Percentiles rank a stretch among this genome's conserved stretches.
Evolutionary conservation across 2,797 vertebrate species (phyloP).

Genomic region (Chelon labrosus): DNA sequence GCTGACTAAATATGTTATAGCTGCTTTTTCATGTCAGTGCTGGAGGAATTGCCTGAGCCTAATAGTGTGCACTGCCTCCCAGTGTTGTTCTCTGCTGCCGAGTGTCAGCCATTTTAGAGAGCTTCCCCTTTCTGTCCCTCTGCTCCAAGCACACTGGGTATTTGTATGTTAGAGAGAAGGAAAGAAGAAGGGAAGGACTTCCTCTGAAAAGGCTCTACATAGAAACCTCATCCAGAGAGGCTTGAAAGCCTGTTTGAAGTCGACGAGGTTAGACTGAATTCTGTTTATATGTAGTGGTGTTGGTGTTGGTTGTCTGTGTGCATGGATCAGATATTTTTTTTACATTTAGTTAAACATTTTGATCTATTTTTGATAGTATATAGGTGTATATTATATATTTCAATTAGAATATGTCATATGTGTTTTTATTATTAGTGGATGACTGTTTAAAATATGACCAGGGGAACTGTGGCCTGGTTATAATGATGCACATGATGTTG

Average conservation of each 20-base stretch:
- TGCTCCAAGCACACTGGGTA: constrained; percentile 72
- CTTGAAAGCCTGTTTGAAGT: constrained; percentile 58
- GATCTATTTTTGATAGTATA: constrained; percentile 7
- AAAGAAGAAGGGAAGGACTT: constrained; percentile 71
- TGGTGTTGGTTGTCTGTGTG: constrained; percentile 42
- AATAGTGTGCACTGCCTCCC: constrained; percentile 65
- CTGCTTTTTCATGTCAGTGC: constrained; percentile 50
- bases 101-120: constrained; percentile 83
- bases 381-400: constrained; percentile 3
- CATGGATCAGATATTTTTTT: constrained; percentile 28
- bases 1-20: constrained; percentile 18
- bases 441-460: constrained; percentile 21
- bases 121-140: constrained; percentile 80
- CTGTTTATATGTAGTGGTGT: constrained; percentile 43
- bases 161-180: constrained; percentile 69
- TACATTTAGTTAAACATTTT: not conserved
- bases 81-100: constrained; percentile 75
- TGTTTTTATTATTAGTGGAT: constrained; percentile 11
- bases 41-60: constrained; percentile 50
- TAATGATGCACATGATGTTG: constrained; percentile 43
- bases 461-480: constrained; percentile 29
- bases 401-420: not conserved
- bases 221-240: constrained; percentile 61
- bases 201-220: constrained; percentile 68
- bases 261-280: constrained; percentile 67